Evolutionary conservation across 2,888 invertebrate species (phyloP), one percentile per base, ranked within the genome.

Genomic region (Apotomis turbidana): DNA sequence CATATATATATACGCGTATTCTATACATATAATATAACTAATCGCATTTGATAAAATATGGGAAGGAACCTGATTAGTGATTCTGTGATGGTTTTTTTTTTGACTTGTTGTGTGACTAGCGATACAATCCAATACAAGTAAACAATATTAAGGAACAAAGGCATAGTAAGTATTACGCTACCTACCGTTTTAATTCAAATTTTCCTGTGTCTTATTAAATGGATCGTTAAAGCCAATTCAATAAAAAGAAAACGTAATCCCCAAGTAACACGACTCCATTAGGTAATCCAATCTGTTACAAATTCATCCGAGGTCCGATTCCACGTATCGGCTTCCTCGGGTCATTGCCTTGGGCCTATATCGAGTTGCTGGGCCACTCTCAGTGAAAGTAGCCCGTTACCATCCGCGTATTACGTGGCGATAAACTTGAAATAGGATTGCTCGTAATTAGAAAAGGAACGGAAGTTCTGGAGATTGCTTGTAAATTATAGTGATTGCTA

Each of bases 381-480:
- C 60, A 77, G 79, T 80, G 80, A 80, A 79, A 80, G 80, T 80
- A 70, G 74, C 67, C 67, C 49, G 76, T 75, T 75, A 71, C 72
- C 76, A 75, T 76, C 75, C 75, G 66, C 64, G 68, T 71, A 70
- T 70, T 74, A 70, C 69, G 58, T 73, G 68, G 66, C 49, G 36
- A 55, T 66, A 69, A 60, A 59, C 59, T 67, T 70, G 54, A 70
- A 58, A 57, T 54, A 57, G 60, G 27, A 57, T 61, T 63, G 46
- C 8, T 49, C 41, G 52, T n/a, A 68, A 68, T 68, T 72, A 38
- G 72, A 68, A 68, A 58, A 38, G 57, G 57, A 51, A 36, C 57
- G 67, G 57, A 66, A 66, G 66, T 36, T 15, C 15, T 68, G 67
- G 67, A 68, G 46, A 54, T 64, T 46, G 49, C 49, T 49, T 49